phyloP scores from a whole-genome alignment of 1,140 invertebrate genomes.

The Dolichoris vasculosae region DNA sequence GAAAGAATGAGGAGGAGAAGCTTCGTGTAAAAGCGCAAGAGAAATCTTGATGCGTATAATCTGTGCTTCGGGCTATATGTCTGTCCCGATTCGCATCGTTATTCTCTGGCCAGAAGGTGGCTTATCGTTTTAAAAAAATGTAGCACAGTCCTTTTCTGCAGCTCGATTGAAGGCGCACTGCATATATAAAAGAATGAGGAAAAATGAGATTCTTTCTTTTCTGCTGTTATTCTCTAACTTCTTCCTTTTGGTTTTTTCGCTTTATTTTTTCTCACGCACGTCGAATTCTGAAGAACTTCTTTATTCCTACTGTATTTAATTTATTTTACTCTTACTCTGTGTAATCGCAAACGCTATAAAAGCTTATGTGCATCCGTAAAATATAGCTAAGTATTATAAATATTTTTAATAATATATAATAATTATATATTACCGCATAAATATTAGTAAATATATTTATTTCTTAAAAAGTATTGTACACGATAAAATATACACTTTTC shows the following conservation, averaged over 20 bases:
- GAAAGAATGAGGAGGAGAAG: not conserved
- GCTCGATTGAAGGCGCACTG: conserved; percentile 16
- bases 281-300: not conserved
- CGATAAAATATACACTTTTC: too few species aligned
- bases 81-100: conserved; percentile 24
- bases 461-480: too few species aligned
- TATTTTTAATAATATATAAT: too few species aligned
- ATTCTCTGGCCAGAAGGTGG: conserved; percentile 28
- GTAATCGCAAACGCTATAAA: not conserved
- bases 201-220: conserved; percentile 15
- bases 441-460: too few species aligned
- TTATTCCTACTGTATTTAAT: not conserved
- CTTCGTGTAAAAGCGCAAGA: not conserved
- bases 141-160: not conserved
- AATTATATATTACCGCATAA: too few species aligned
- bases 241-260: not conserved
- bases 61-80: conserved; percentile 15
- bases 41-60: conserved; percentile 48
- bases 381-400: not conserved
- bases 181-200: not conserved
- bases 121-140: conserved; percentile 45
- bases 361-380: not conserved
- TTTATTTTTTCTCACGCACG: not conserved
- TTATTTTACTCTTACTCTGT: not conserved
- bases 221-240: not conserved